These are phyloP conservation scores for Cephus runcator DNA, from an alignment of 2,888 invertebrate genomes.

Conservation along the genomic window DNA sequence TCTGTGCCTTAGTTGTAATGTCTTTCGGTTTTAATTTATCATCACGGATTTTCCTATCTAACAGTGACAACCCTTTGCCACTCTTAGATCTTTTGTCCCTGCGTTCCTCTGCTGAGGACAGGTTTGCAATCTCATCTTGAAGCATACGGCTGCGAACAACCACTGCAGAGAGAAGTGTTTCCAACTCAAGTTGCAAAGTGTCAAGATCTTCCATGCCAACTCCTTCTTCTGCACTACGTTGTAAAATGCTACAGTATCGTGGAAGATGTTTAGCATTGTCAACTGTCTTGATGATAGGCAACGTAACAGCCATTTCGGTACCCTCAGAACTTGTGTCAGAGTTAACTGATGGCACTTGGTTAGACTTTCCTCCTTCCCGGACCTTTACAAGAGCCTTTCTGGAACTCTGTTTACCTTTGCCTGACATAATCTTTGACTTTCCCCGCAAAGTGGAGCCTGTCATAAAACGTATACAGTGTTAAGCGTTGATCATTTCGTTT, in stretches of 20 bases:
- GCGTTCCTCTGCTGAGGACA: constrained; percentile 72
- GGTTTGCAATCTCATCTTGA: constrained; percentile 78
- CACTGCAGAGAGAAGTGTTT: constrained; percentile 84
- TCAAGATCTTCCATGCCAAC: constrained; percentile 91
- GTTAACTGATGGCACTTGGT: constrained; percentile 40
- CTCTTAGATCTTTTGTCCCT: constrained; percentile 68
- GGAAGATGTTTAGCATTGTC: constrained; percentile 77
- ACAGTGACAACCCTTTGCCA: constrained; percentile 53
- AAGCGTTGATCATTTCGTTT: background rate
- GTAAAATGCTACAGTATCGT: constrained; percentile 70
- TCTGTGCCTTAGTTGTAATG: constrained; percentile 53
- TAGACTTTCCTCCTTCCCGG: constrained; percentile 52
- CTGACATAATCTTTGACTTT: constrained; percentile 47
- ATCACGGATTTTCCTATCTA: constrained; percentile 57
- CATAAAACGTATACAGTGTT: background rate
- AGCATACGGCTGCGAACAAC: constrained; percentile 83
- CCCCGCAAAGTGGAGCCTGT: background rate
- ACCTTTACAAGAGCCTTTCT: constrained; percentile 57
- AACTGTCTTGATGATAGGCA: constrained; percentile 76
- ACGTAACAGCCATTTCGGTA: constrained; percentile 51
- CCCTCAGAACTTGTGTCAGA: constrained; percentile 53
- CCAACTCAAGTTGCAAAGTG: constrained; percentile 86
- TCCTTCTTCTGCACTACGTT: constrained; percentile 77
- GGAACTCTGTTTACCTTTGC: constrained; percentile 61
- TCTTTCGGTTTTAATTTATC: constrained; percentile 56